Evolutionary conservation across 2,797 vertebrate species (phyloP), one percentile per base, ranked within the genome.

Genomic region (Carcharodon carcharias): DNA sequence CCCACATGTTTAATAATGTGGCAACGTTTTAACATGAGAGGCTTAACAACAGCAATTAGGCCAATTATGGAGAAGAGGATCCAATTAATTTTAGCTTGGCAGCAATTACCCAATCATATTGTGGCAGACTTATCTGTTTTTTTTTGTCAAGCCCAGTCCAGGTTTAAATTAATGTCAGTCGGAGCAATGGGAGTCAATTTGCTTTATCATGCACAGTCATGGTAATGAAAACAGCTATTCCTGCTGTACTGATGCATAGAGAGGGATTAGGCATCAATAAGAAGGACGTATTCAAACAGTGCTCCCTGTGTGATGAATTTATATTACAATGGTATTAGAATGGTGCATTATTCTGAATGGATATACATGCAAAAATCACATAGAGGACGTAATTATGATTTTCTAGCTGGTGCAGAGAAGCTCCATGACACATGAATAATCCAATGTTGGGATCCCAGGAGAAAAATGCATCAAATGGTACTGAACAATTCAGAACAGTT

Each of bases 151-250:
- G 45, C 61, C n/a, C n/a, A 67, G n/a, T 65, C n/a, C 91, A 67
- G 91, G 61, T 67, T n/a, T 93, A 40, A 93, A 93, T 93, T 67
- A 93, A 45, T 26, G 91, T 45, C 63, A 93, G 21, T 93, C n/a
- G 26, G 61, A 45, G 61, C 91, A 67, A 65, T 93, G 91, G 23
- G n/a, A 93, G 40, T 40, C n/a, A 67, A 93, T 93, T 93, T 93
- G n/a, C 12, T 93, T 93, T 93, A 93, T 67, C 91, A 93, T 93
- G 91, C 61, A 67, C 58, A 63, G 65, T 65, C 89, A 61, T n/a
- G 11, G 35, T 67, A 67, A 93, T 93, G 91, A 93, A 65, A 93
- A 67, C 63, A 67, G 61, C 91, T 93, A 65, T 63, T 85, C 40
- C 45, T 85, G 40, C 50, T 85, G 45, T 85, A 67, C 61, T 67